Percentiles rank a stretch among this genome's conserved stretches.
Conservation (phyloP, 2,888 invertebrate species). For the Leptinotarsa rubiginosa region DNA sequence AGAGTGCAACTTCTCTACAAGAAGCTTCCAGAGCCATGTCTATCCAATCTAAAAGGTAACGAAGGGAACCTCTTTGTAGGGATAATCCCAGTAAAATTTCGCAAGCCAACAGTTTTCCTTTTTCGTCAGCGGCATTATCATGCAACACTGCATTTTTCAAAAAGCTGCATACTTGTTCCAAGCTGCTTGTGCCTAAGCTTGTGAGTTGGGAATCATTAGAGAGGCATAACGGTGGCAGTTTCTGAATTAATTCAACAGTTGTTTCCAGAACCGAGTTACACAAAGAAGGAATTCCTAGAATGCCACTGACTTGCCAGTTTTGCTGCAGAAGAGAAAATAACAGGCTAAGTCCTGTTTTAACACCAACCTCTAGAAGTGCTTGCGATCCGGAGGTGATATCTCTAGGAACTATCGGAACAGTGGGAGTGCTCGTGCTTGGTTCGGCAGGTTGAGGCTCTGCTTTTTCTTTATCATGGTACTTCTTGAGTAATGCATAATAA, state of each 20-base stretch:
- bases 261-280: conserved; percentile 73
- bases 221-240: conserved; percentile 71
- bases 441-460: conserved; percentile 40
- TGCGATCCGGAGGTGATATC: conserved; percentile 64
- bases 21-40: conserved; percentile 70
- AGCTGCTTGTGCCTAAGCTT: conserved; percentile 66
- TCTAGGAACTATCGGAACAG: conserved; percentile 41
- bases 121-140: conserved; percentile 67
- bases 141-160: conserved; percentile 69
- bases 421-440: conserved; percentile 37
- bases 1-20: conserved; percentile 43
- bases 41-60: conserved; percentile 73
- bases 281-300: conserved; percentile 65
- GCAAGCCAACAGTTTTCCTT: conserved; percentile 64
- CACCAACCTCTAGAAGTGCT: conserved; percentile 72
- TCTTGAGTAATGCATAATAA: conserved; percentile 69
- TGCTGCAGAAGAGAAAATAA: conserved; percentile 72
- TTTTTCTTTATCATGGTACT: conserved; percentile 69
- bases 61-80: conserved; percentile 72
- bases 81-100: conserved; percentile 71
- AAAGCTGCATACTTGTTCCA: conserved; percentile 70
- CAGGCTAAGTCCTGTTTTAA: conserved; percentile 72
- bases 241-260: conserved; percentile 69
- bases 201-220: conserved; percentile 72
- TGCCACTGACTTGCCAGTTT: conserved; percentile 69